Evolutionary conservation across 2,797 vertebrate species (phyloP), one percentile per base, ranked within the genome.

Genomic region (Smutsia temminckii): DNA sequence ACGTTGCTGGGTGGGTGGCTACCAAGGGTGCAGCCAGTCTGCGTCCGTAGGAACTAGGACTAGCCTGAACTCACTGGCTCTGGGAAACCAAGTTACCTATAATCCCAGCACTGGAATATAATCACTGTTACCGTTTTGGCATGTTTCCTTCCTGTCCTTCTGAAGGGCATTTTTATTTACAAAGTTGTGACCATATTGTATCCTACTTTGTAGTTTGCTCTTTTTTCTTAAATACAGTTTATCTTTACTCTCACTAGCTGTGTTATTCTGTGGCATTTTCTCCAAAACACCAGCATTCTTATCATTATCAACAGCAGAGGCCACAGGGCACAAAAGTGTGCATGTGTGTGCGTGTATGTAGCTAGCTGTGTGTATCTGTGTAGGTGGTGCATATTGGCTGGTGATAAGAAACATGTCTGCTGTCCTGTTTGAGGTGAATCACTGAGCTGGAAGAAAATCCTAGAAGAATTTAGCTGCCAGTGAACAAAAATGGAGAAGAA

Each of bases 231-330:
- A 95, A 66, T 57, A 37, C 42, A 32, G 29, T 46, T 85, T 34
- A 72, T 85, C 37, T 93, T 95, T 32, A n/a, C 42, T 75, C 8
- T 95, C 40, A 87, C 21, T 37, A 17, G 34, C 34, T 66, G 40
- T 66, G 86, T 74, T 90, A 57, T 93, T 87, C 81, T 92, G 14
- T 89, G 92, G 93, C 59, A 85, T 92, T 88, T 95, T 87, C 80
- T 94, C 77, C n/a, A 69, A 68, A 96, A 89, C 85, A 66, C 10
- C 32, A 84, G 34, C 53, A 75, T 91, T 16, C 57, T 81, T 75
- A 57, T 93, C 83, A 87, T 85, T 40, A 72, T 64, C 61, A 66
- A 20, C 12, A 61, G 90, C 46, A 71, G 95, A 84, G 87, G 61
- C 12, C 79, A 93, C 32, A 63, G 59, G 63, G 57, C 84, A 95